Evolutionary conservation across 2,888 invertebrate species (phyloP).

Genomic region (Palloptera scutellata): DNA sequence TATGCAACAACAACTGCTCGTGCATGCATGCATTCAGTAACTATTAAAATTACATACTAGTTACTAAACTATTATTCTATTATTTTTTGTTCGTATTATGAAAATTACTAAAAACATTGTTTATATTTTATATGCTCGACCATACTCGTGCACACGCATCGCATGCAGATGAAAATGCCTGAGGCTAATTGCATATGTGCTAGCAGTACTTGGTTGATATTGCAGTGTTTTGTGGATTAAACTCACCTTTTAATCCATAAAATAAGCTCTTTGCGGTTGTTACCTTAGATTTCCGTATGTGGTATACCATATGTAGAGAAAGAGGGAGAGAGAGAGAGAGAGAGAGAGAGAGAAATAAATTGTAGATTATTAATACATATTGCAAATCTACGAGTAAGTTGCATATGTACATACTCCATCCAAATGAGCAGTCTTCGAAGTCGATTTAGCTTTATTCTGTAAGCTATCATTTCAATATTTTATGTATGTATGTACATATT

Average conservation of each 20-base stretch:
- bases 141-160: too few relatives aligned
- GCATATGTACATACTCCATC: too few relatives aligned
- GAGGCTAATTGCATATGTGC: neutral
- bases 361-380: neutral
- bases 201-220: slow-evolving; percentile 5
- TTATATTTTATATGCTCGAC: slow-evolving; percentile 13
- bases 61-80: too few relatives aligned
- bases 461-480: too few relatives aligned
- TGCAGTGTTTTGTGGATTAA: slow-evolving; percentile 25
- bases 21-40: neutral
- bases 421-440: too few relatives aligned
- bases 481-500: too few relatives aligned
- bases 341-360: neutral
- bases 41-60: slow-evolving; percentile 4
- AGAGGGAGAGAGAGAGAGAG: too few relatives aligned
- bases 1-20: neutral
- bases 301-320: too few relatives aligned
- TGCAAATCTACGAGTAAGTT: neutral
- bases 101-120: slow-evolving; percentile 12
- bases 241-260: slow-evolving; percentile 15
- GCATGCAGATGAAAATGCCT: too few relatives aligned
- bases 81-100: too few relatives aligned
- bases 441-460: too few relatives aligned
- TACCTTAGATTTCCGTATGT: too few relatives aligned
- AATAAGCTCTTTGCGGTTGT: neutral